A percentile compares a stretch with the other conserved stretches of the same genome.
Conservation (phyloP, 2,797 vertebrate genomes). For the Pygocentrus nattereri region DNA sequence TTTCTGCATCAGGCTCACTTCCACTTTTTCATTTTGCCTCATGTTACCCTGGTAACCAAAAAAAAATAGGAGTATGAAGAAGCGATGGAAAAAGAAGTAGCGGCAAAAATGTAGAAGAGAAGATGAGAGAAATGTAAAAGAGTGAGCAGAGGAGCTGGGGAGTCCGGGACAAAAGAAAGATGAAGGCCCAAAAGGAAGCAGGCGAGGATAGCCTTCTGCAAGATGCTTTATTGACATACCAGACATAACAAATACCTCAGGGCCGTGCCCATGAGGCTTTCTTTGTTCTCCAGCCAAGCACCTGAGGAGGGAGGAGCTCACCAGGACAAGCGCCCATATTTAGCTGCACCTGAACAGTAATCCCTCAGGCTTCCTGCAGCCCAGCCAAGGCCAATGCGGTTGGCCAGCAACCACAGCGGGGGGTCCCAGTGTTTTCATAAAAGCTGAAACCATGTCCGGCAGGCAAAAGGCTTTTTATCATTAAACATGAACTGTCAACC, state of each 20-base stretch:
- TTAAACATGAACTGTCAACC: background rate
- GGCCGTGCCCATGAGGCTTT: constrained; percentile 16
- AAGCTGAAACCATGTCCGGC: background rate
- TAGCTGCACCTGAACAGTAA: constrained; percentile 7
- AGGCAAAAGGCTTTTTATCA: background rate
- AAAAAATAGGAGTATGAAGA: background rate
- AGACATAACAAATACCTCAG: constrained; percentile 22
- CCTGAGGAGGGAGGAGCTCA: background rate
- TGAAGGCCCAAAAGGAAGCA: background rate
- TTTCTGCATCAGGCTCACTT: background rate
- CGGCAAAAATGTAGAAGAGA: background rate
- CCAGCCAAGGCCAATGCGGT: background rate
- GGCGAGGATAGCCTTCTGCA: background rate
- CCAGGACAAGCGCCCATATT: background rate
- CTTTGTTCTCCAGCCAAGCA: constrained; percentile 21
- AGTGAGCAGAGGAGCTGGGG: background rate
- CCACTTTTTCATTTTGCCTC: background rate
- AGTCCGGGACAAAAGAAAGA: background rate
- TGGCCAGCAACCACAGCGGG: background rate
- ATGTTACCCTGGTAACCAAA: constrained; percentile 20
- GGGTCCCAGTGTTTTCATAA: background rate
- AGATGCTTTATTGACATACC: background rate
- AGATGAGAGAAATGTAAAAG: constrained; percentile 15
- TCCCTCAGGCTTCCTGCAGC: constrained; percentile 4
- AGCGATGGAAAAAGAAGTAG: background rate